Evolutionary conservation across 2,888 invertebrate species (phyloP).

Genomic region (Deladenus siricidicola): DNA sequence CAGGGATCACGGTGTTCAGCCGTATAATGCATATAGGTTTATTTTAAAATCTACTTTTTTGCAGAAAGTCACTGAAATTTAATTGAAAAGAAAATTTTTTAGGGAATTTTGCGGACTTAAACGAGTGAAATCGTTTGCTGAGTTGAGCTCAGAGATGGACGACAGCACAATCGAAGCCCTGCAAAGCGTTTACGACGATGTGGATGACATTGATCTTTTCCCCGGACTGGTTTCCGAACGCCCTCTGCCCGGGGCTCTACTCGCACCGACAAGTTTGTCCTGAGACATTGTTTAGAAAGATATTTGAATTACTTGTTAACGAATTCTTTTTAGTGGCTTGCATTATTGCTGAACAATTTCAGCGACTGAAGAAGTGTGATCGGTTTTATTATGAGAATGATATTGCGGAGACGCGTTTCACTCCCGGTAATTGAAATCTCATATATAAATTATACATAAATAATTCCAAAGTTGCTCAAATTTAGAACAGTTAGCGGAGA

Average conservation of each 20-base stretch:
- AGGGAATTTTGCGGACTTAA: constrained; percentile 42
- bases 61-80: too few species aligned
- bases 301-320: too few species aligned
- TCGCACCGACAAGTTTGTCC: background rate
- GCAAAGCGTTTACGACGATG: constrained; percentile 57
- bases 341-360: constrained; percentile 79
- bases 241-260: constrained; percentile 26
- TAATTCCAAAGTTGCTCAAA: too few species aligned
- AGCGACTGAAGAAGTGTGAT: constrained; percentile 68
- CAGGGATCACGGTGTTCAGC: constrained; percentile 49
- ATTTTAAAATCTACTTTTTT: too few species aligned
- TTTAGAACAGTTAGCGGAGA: constrained; percentile 66
- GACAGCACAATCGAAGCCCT: constrained; percentile 34
- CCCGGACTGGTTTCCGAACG: constrained; percentile 60
- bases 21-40: constrained; percentile 26
- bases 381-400: constrained; percentile 63
- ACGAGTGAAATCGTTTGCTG: constrained; percentile 32
- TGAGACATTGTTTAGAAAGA: background rate
- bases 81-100: too few species aligned
- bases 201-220: constrained; percentile 87
- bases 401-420: constrained; percentile 33
- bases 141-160: constrained; percentile 42
- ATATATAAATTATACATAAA: too few species aligned
- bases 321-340: constrained; percentile 59
- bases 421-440: constrained; percentile 21